phyloP scores from a whole-genome alignment of 2,113 vertebrate species.

The Anarhynchus alexandrinus region DNA sequence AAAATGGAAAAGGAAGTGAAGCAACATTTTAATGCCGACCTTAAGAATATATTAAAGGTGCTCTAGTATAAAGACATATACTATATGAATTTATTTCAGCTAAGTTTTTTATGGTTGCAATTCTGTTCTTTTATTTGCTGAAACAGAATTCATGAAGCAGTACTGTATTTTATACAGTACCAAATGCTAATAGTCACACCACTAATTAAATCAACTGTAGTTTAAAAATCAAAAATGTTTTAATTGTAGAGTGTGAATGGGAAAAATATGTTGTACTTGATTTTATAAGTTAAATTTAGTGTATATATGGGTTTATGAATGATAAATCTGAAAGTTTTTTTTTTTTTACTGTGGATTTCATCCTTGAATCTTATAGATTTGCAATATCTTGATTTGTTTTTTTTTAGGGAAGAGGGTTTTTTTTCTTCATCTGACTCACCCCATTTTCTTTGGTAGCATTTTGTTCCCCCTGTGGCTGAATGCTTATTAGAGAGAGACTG shows the following conservation, averaged over 20 bases:
- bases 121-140: background rate
- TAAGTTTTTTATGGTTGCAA: background rate
- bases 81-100: background rate
- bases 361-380: background rate
- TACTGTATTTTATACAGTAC: background rate
- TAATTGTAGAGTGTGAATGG: background rate
- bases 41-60: background rate
- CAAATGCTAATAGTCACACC: background rate
- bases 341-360: background rate
- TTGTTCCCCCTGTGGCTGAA: constrained; percentile 81
- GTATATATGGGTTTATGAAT: background rate
- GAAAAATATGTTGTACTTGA: background rate
- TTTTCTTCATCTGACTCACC: constrained; percentile 23
- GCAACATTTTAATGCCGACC: background rate
- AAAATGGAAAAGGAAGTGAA: background rate
- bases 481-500: constrained; percentile 79
- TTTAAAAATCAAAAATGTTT: background rate
- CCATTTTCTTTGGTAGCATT: constrained; percentile 81
- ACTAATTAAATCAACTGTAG: background rate
- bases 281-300: background rate
- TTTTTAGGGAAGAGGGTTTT: background rate
- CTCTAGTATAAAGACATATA: background rate
- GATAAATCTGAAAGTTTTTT: background rate
- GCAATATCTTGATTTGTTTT: background rate
- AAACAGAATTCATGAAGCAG: background rate